These are phyloP conservation scores for Meda fulgida DNA, from an alignment of 2,797 vertebrate genomes.

Conservation along the genomic window DNA sequence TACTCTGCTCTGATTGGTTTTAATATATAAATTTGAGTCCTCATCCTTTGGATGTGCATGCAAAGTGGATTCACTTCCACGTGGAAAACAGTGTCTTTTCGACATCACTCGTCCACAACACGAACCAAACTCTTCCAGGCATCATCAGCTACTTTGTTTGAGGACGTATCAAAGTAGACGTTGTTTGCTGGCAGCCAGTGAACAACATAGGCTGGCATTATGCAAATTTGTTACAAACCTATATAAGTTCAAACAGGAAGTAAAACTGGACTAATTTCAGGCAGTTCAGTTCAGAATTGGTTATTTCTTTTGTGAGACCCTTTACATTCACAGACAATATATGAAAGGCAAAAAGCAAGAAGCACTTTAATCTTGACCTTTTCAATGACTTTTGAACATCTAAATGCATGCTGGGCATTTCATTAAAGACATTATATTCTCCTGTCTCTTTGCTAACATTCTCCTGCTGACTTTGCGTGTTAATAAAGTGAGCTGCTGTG, in stretches of 20 bases:
- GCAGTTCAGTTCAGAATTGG: neutral
- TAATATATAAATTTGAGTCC: too few species aligned
- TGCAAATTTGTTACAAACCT: neutral
- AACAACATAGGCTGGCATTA: neutral
- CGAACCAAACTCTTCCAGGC: too few species aligned
- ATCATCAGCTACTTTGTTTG: neutral
- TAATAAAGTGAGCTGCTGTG: neutral
- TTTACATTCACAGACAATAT: neutral
- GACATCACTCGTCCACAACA: too few species aligned
- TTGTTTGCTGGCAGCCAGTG: neutral
- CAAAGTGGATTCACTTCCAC: too few species aligned
- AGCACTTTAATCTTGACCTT: neutral
- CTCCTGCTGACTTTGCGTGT: neutral
- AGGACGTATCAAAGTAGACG: neutral
- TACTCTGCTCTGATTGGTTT: too few species aligned
- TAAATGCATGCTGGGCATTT: neutral
- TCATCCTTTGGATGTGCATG: too few species aligned
- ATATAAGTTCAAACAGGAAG: neutral
- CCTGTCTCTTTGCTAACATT: neutral
- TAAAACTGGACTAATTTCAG: neutral
- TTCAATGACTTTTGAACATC: neutral
- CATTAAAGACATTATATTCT: neutral
- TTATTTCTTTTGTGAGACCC: neutral
- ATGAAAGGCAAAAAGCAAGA: neutral
- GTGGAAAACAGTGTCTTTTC: too few species aligned